Evolutionary conservation across 2,888 invertebrate genomes (phyloP), one percentile per base, ranked within the genome.

Genomic region (Venustoraphidia nigricollis): DNA sequence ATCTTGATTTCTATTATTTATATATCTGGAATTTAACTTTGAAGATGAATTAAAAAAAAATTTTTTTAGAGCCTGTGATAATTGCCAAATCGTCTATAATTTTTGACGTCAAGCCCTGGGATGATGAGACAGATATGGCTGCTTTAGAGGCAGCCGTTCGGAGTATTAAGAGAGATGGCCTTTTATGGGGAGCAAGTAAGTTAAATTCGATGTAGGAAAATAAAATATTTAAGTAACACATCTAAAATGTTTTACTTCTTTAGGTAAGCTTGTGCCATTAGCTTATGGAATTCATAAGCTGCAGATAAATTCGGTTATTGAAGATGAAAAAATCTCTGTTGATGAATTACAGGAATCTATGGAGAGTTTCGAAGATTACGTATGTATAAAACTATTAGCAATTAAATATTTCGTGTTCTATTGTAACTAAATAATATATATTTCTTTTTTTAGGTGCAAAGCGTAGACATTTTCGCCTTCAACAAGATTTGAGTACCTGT

Each of bases 21-120:
- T n/a, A n/a, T n/a, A n/a, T n/a, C n/a, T n/a, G n/a, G n/a, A n/a
- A n/a, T n/a, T n/a, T n/a, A n/a, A n/a, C n/a, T n/a, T n/a, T n/a
- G n/a, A n/a, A n/a, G n/a, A n/a, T n/a, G n/a, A n/a, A n/a, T n/a
- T n/a, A n/a, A n/a, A 13, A 42, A 13, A 37, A 38, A 14, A 43
- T 47, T 45, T 36, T 41, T 46, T 34, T 62, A 84, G 83, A 96
- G 69, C 87, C 91, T 34, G 79, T 69, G 6, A 67, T 93, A 39
- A 87, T 96, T 65, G 95, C 96, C 49, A 97, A 97, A 68, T 95
- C 94, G 5, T 92, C 83, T 62, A 83, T 97, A 45, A 83, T 97
- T 55, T 72, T 96, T 55, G 95, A 96, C 69, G 83, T 95, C 1
- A 97, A 97, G 64, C 93, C 94, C 13, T 81, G 81, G 81, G 88